Evolutionary conservation across 2,113 vertebrate species (phyloP), one percentile per base, ranked within the genome.

Genomic region (Falcunculus frontatus): DNA sequence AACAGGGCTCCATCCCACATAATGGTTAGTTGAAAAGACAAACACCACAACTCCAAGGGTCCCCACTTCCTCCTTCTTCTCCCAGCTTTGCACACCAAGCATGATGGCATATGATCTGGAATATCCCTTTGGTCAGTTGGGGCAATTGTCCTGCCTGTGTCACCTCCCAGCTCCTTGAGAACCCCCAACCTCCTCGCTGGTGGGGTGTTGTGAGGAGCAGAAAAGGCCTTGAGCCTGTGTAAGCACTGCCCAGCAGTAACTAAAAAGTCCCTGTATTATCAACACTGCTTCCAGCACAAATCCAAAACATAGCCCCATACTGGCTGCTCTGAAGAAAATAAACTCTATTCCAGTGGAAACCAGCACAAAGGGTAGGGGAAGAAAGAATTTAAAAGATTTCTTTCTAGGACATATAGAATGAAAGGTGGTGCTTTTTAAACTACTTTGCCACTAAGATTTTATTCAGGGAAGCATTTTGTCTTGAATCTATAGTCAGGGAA

Each of bases 341-440:
- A 80, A 62, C 11, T 67, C 26, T 37, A 3, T 29, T 79, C 16
- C 7, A 37, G 10, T 33, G n/a, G 50, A 81, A 75, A 42, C 4
- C 10, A 75, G 27, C 18, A 49, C 9, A 68, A 52, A 86, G 11
- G 3, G 6, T 9, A 63, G 39, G 5, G 13, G 4, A 68, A 63
- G 23, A 87, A 75, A 74, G 7, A 57, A 81, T 8, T 13, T 3
- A 35, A 68, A 80, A 63, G 7, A 63, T 95, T 92, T 87, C 39
- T 88, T 93, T 93, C 80, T 79, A 84, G 93, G 53, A 32, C 55
- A 76, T 55, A 87, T 11, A 27, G 60, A 47, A 72, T 63, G 42
- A 33, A 87, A 93, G 20, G 57, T 64, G 26, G 32, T 90, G 59
- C 64, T 93, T 94, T 95, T 57, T 86, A 47, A 94, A 82, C 49